A percentile compares a stretch with the other conserved stretches of the same genome.
phyloP scores from a whole-genome alignment of 2,113 vertebrate species.

The Ochotona curzoniae region DNA sequence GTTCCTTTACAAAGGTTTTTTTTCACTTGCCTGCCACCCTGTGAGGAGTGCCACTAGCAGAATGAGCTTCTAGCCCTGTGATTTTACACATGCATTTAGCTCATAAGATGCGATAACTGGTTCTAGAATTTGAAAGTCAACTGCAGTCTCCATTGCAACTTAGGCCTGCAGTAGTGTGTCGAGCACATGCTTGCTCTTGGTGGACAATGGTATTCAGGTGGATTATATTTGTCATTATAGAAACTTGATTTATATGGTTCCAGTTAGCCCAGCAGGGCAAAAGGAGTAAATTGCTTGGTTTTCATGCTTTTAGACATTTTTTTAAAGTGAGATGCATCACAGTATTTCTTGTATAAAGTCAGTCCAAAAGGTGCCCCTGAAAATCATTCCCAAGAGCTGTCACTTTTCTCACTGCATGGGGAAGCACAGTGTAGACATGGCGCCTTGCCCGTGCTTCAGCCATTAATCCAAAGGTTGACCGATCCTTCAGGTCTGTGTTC shows the following conservation, averaged over 20 bases:
- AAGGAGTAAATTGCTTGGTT: neutral
- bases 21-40: neutral
- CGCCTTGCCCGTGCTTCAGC: neutral
- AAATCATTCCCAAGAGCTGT: neutral
- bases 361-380: neutral
- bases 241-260: neutral
- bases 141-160: neutral
- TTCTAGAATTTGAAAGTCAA: neutral
- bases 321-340: neutral
- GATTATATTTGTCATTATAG: neutral
- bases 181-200: neutral
- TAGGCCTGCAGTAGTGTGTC: too few species aligned
- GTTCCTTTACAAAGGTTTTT: neutral
- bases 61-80: neutral
- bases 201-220: neutral
- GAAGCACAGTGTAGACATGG: neutral
- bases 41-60: too few species aligned
- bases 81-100: neutral
- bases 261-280: neutral
- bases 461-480: neutral
- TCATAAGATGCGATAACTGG: neutral
- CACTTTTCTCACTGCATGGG: neutral
- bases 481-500: neutral
- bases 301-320: neutral
- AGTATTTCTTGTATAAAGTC: neutral